A percentile compares a stretch with the other conserved stretches of the same genome.
phyloP scores from a whole-genome alignment of 64 coral and sea anemone species.

The Astreopora myriophthalma region DNA sequence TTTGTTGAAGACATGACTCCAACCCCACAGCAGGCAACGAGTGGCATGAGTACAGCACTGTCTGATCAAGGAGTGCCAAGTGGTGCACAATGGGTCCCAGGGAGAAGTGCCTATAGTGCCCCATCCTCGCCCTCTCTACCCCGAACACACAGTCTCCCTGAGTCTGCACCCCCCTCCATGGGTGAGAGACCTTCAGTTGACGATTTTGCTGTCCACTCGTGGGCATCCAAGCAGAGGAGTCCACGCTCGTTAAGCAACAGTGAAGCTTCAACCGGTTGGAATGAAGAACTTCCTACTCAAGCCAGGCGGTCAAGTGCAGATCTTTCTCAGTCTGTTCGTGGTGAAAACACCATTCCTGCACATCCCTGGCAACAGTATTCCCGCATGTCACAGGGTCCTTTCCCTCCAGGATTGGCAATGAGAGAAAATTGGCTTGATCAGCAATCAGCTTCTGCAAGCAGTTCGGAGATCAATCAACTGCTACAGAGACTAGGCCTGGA shows the following conservation, averaged over 20 bases:
- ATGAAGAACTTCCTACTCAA: conserved; percentile 11
- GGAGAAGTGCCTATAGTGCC: conserved; percentile 86
- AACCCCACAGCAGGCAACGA: conserved; percentile 47
- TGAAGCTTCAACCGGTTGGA: conserved; percentile 69
- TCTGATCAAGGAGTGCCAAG: conserved; percentile 52
- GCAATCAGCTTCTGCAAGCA: not conserved
- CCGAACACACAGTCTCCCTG: conserved; percentile 69
- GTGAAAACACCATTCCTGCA: conserved; percentile 12
- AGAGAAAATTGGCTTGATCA: conserved; percentile 67
- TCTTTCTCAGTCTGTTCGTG: conserved; percentile 17
- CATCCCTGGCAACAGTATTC: conserved; percentile 63
- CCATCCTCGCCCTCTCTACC: conserved; percentile 95
- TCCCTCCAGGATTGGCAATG: conserved; percentile 45
- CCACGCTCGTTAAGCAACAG: conserved; percentile 80
- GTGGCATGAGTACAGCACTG: conserved; percentile 56
- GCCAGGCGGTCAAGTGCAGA: conserved; percentile 51
- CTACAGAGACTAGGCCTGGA: conserved; percentile 72
- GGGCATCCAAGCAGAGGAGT: conserved; percentile 85
- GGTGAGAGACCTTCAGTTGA: conserved; percentile 74
- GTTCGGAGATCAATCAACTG: conserved; percentile 60
- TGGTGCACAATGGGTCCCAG: conserved; percentile 74
- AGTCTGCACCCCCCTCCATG: conserved; percentile 54
- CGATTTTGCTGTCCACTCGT: conserved; percentile 75
- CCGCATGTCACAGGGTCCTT: conserved; percentile 40
- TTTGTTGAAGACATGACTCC: conserved; percentile 83